Conservation (phyloP, 2,888 invertebrate species). For the Pheosia gnoma region DNA sequence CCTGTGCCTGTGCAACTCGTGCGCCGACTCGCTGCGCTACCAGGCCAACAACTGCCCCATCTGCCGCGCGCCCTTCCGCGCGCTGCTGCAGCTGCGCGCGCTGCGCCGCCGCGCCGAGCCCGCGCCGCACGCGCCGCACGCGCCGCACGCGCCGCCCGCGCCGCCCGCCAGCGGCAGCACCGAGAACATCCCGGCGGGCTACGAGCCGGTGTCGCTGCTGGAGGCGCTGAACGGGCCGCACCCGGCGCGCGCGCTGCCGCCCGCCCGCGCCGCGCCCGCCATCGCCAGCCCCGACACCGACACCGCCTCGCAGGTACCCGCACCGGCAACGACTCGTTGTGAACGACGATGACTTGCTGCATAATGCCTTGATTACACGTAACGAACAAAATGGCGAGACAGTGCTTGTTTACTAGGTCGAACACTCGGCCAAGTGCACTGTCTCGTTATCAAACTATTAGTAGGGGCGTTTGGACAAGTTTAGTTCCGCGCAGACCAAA, state of each 20-base stretch:
- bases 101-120: slow-evolving; percentile 86
- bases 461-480: too few species aligned
- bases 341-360: too few species aligned
- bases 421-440: too few species aligned
- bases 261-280: slow-evolving; percentile 56
- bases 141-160: slow-evolving; percentile 60
- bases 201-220: slow-evolving; percentile 96
- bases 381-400: too few species aligned
- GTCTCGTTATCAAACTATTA: too few species aligned
- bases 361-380: too few species aligned
- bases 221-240: slow-evolving; percentile 98
- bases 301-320: slow-evolving; percentile 78
- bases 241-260: slow-evolving; percentile 78
- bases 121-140: slow-evolving; percentile 75
- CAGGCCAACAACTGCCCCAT: slow-evolving; percentile 99
- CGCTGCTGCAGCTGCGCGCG: slow-evolving; percentile 97
- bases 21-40: slow-evolving; percentile 98
- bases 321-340: too few species aligned
- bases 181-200: slow-evolving; percentile 95
- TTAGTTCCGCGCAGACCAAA: too few species aligned
- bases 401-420: too few species aligned
- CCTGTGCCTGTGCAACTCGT: slow-evolving; percentile 97
- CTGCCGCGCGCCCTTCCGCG: slow-evolving; percentile 99
- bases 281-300: slow-evolving; percentile 85
- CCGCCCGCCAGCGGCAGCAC: slow-evolving; percentile 83